Base-by-base conservation (phyloP, 1,140 invertebrate genomes). In the Protaetia brevitarsis region DNA sequence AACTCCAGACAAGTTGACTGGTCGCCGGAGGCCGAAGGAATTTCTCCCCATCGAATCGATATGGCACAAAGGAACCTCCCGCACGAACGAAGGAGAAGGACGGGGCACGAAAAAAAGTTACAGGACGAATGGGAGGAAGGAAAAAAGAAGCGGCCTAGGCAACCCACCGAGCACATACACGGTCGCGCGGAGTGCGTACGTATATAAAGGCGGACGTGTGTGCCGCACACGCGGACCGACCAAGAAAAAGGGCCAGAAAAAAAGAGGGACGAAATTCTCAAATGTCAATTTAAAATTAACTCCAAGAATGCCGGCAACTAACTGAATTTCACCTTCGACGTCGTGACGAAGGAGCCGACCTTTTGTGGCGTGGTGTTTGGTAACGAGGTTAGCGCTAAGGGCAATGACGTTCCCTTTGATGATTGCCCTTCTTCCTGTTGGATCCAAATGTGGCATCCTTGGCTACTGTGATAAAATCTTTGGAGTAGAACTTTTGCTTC, bases 201-300 rank as follows among this genome's bases (percentile, higher is more conserved):
- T n/a, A n/a, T n/a, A n/a, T n/a, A n/a, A n/a, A n/a, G n/a, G n/a
- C n/a, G n/a, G n/a, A n/a, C n/a, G n/a, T n/a, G n/a, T n/a, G n/a
- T n/a, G n/a, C n/a, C n/a, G n/a, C n/a, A n/a, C n/a, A n/a, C n/a
- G n/a, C n/a, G 23, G 5, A 59, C 11, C 26, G 29, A 13, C 3
- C 11, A 27, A 28, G 29, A 30, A 59, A 29, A 29, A 59, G 29
- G 30, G n/a, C 11, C 3, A 59, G 11, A n/a, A n/a, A 59, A 27
- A 59, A 29, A 31, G 30, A 13, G 51, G 29, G 57, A 59, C 57
- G 29, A 59, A 59, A 59, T 59, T 31, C 57, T 31, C 57, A 59
- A 59, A 29, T 59, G 57, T 59, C 57, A 31, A 59, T 59, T 59
- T 59, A 59, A 59, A 59, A 59, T 59, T 59, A 59, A 19, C 57